phyloP scores from a whole-genome alignment of 2,113 vertebrate species.

The Tetrao urogallus region DNA sequence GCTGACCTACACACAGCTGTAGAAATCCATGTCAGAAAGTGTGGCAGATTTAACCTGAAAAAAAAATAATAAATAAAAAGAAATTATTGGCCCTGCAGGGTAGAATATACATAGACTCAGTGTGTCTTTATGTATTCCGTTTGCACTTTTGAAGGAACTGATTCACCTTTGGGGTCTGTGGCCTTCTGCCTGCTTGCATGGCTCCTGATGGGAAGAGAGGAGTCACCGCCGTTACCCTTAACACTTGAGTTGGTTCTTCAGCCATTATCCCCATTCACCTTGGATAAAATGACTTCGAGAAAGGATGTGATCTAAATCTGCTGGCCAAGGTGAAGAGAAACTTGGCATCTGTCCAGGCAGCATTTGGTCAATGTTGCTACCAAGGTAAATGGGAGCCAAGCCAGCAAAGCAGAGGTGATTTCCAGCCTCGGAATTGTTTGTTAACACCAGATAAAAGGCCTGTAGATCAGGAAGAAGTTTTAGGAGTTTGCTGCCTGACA shows the following conservation, averaged over 20 bases:
- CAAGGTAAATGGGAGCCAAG: neutral
- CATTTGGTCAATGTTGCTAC: constrained; percentile 1
- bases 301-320: neutral
- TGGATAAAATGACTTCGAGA: neutral
- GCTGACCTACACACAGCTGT: neutral
- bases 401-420: neutral
- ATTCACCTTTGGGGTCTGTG: neutral
- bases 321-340: neutral
- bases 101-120: neutral
- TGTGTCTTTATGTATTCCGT: neutral
- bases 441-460: neutral
- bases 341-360: neutral
- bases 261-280: neutral
- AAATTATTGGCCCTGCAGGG: neutral
- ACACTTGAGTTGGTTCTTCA: neutral
- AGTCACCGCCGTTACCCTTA: fast-evolving
- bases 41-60: neutral
- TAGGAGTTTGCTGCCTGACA: neutral
- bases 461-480: neutral
- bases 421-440: neutral
- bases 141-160: neutral
- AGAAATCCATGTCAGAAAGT: neutral
- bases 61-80: neutral
- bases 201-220: neutral
- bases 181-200: neutral